A percentile compares a stretch with the other conserved stretches of the same genome.
Conservation (phyloP, 2,888 invertebrate species). For the Exocentrus adspersus region DNA sequence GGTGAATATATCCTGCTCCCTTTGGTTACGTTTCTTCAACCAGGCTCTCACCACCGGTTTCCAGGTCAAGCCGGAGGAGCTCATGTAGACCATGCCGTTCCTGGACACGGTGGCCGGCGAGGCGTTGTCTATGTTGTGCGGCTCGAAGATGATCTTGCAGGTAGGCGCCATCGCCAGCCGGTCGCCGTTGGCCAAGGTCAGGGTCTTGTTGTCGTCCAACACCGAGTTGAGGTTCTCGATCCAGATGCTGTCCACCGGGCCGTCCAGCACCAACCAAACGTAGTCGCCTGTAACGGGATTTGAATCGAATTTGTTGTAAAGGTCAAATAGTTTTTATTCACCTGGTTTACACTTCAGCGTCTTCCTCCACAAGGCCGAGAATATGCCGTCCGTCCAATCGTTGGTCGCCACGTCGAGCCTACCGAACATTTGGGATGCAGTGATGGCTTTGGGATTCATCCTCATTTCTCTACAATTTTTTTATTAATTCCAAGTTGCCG, state of each 20-base stretch:
- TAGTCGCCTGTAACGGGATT: conserved; percentile 78
- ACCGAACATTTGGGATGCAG: conserved; percentile 98
- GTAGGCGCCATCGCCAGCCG: conserved; percentile 92
- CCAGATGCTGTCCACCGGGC: conserved; percentile 98
- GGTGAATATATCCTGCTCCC: conserved; percentile 72
- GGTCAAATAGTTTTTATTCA: conserved; percentile 36
- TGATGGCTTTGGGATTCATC: conserved; percentile 98
- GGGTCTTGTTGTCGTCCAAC: conserved; percentile 93
- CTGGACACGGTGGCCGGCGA: conserved; percentile 95
- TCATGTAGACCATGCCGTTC: conserved; percentile 85
- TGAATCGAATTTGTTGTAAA: neutral
- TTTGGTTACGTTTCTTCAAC: conserved; percentile 74
- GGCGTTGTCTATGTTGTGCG: conserved; percentile 97
- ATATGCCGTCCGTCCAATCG: conserved; percentile 99
- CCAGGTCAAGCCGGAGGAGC: conserved; percentile 94
- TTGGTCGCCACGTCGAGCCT: conserved; percentile 96
- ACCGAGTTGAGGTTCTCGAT: conserved; percentile 98
- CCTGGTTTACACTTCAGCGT: conserved; percentile 88
- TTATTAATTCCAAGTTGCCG: neutral
- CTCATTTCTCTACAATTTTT: conserved; percentile 78
- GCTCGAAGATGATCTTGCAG: conserved; percentile 96
- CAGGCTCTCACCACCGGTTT: conserved; percentile 88
- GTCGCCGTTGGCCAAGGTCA: conserved; percentile 96
- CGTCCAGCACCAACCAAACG: conserved; percentile 94
- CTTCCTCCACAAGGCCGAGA: conserved; percentile 95